phyloP scores from a whole-genome alignment of 2,113 vertebrate genomes.

The Thymallus thymallus region DNA sequence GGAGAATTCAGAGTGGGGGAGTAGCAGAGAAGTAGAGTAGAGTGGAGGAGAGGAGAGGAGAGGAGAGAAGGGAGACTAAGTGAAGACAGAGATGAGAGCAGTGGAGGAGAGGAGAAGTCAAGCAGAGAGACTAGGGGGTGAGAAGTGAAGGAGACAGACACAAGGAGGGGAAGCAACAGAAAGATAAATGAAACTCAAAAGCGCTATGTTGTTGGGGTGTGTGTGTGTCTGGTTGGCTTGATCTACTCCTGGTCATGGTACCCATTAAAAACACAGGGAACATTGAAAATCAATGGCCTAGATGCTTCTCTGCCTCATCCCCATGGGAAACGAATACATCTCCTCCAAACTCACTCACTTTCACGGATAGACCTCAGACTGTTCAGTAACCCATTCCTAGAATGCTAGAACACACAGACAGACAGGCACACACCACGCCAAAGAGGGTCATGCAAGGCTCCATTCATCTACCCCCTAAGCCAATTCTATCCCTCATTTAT shows the following conservation, averaged over 20 bases:
- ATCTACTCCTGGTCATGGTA: constrained; percentile 31
- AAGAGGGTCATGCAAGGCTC: constrained; percentile 34
- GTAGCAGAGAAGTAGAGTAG: neutral
- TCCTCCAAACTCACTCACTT: constrained; percentile 21
- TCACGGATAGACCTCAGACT: neutral
- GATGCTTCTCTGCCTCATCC: constrained; percentile 32
- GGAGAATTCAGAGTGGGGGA: neutral
- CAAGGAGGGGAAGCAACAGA: constrained; percentile 18
- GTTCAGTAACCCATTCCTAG: neutral
- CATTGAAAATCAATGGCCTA: constrained; percentile 64
- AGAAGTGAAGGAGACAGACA: neutral
- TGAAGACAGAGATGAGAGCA: constrained; percentile 8
- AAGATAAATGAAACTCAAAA: constrained; percentile 25
- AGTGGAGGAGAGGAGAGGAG: constrained; percentile 14
- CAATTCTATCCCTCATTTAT: constrained; percentile 51
- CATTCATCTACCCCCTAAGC: constrained; percentile 42
- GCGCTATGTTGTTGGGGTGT: constrained; percentile 28
- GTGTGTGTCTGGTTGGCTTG: constrained; percentile 4
- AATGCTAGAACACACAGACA: neutral
- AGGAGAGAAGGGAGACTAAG: neutral
- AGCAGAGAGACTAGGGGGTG: constrained; percentile 13
- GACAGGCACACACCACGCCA: constrained; percentile 15
- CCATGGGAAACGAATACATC: constrained; percentile 26
- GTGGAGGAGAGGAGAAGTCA: neutral
- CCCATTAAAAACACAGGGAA: constrained; percentile 45